Base-by-base conservation (phyloP, 2,888 invertebrate genomes). In the Lasioglossum figueresi region DNA sequence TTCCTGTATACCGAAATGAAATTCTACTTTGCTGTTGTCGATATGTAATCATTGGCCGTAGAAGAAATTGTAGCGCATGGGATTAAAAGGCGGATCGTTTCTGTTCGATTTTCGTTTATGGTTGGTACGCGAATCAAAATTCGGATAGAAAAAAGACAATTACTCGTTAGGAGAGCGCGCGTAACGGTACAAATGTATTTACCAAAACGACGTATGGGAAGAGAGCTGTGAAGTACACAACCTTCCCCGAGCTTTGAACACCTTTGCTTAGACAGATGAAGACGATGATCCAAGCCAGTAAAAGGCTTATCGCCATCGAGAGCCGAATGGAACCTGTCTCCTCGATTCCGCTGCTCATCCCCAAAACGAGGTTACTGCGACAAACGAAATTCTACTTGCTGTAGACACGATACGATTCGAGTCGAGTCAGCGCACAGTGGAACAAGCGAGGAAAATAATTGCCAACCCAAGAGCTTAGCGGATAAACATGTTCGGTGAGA, bases 231-330 rank as follows among this genome's bases (percentile, higher is more conserved):
- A 97, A 97, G 93, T 97, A 97, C 34, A 97, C 97, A 80, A 97
- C 97, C 96, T 98, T 98, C 91, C 98, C 98, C 34, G 97, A 97
- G 84, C 97, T 97, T 94, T 97, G 97, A 19, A 98, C 97, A 48
- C 97, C 97, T 95, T 97, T 97, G 95, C 97, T 97, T 68, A 98
- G 96, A 91, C 97, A 97, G 71, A 97, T 95, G 92, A 97, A 97
- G 37, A 97, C 97, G 88, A 97, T 97, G 79, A 97, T 93, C 98
- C 98, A 98, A 80, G 98, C 97, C 79, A 97, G 95, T 2, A 98
- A 95, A 19, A 98, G 96, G 93, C 97, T 98, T 5, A 96, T 95
- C 5, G 97, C 98, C 95, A 98, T 96, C 81, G 97, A 96, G 95
- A 96, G 96, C 85, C 96, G 96, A 83, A 97, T 96, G 85, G 96